These are phyloP conservation scores for Ornithoptera alexandrae DNA, from an alignment of 2,888 invertebrate species.

Conservation along the genomic window DNA sequence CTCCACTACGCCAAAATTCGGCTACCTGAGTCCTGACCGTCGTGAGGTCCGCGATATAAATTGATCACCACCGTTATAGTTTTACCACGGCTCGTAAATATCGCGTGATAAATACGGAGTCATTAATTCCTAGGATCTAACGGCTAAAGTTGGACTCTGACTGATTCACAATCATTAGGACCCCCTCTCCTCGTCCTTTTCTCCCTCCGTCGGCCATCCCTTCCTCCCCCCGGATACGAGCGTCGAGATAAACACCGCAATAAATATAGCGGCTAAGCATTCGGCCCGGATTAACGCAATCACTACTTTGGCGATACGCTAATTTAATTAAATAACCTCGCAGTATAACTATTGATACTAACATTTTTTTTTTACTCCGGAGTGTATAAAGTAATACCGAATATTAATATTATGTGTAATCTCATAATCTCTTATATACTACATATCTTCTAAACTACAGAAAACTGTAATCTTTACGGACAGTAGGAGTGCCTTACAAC, in stretches of 20 bases:
- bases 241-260: slow-evolving; percentile 24
- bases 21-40: neutral
- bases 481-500: too few relatives aligned
- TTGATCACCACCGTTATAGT: slow-evolving; percentile 2
- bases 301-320: neutral
- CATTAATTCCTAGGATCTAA: slow-evolving; percentile 24
- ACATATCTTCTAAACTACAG: too few relatives aligned
- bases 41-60: neutral
- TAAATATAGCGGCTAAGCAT: slow-evolving; percentile 22
- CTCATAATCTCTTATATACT: too few relatives aligned
- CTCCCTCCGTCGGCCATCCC: too few relatives aligned
- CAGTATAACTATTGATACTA: too few relatives aligned
- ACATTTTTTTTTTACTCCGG: too few relatives aligned
- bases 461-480: too few relatives aligned
- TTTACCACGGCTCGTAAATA: slow-evolving; percentile 9
- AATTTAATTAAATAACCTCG: too few relatives aligned
- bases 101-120: slow-evolving; percentile 9
- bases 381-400: too few relatives aligned
- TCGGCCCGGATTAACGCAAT: slow-evolving; percentile 9
- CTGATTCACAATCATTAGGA: slow-evolving; percentile 23
- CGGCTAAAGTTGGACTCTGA: slow-evolving; percentile 24
- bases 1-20: neutral
- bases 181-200: too few relatives aligned
- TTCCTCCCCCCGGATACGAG: slow-evolving; percentile 1
- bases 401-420: too few relatives aligned